Evolutionary conservation across 23 tunicate genomes (phyloP), one percentile per base, ranked within the genome.

Genomic region (Trididemnum miniatum): DNA sequence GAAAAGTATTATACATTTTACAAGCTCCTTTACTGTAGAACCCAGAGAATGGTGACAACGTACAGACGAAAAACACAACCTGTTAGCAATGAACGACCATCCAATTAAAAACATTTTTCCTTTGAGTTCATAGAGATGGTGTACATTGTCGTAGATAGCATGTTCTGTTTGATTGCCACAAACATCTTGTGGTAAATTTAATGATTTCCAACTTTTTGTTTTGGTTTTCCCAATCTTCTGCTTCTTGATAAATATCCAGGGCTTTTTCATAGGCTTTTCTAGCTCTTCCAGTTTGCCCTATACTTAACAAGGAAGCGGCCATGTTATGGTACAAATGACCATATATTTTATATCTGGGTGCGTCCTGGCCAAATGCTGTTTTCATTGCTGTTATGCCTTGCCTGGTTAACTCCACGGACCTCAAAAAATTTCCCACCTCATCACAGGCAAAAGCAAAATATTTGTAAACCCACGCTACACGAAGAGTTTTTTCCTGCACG

Each of bases 321-420:
- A 67, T 67, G n/a, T 67, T 67, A 24, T 67, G 22, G n/a, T 67
- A 67, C 12, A 67, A n/a, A 33, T 67, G 75, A 24, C 75, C 75
- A 31, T 30, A 32, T 5, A 67, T 9, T 32, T 67, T 67, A 24
- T 32, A 24, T 5, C 25, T 31, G 12, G 22, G 5, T 3, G 75
- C 37, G 2, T 67, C 75, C 2, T 12, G 2, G 15, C 75, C 75
- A 32, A 67, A 67, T 3, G 32, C 75, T 32, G 75, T 67, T 32
- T 67, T 67, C 75, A 67, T 67, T 20, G 25, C 75, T 67, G 75
- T 67, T 12, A 67, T 67, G 37, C 75, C 75, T 67, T 67, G 75
- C 32, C 75, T 31, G 38, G 31, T 67, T 9, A 67, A 38, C 25
- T 67, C 75, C 18, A 67, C 75, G 2, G 75, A 31, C 38, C 75